Evolutionary conservation across 92 coral and sea anemone species (phyloP).

Genomic region (Chrysogorgia sp.): DNA sequence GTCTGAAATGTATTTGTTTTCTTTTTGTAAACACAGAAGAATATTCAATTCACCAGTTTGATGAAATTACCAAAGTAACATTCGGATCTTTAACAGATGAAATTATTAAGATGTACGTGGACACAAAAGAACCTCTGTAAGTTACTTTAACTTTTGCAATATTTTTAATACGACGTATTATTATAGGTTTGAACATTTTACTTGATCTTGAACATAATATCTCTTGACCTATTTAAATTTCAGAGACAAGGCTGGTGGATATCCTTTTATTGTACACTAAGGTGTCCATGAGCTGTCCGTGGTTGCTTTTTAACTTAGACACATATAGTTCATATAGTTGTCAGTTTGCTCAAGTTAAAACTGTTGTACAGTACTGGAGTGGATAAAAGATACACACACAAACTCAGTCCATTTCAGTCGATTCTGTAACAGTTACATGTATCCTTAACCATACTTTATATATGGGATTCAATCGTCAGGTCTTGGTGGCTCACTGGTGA

Average conservation of each 20-base stretch:
- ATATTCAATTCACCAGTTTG: conserved; percentile 69
- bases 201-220: neutral
- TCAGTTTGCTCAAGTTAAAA: too few relatives aligned
- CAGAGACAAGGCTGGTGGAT: conserved; percentile 98
- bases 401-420: neutral
- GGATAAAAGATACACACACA: neutral
- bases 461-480: conserved; percentile 89
- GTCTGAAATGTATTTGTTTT: neutral
- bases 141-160: conserved; percentile 16
- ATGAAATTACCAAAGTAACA: conserved; percentile 84
- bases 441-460: conserved; percentile 65
- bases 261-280: conserved; percentile 64
- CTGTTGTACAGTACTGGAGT: neutral
- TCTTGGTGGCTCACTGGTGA: conserved; percentile 88
- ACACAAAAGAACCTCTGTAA: conserved; percentile 95
- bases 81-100: conserved; percentile 86
- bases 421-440: neutral
- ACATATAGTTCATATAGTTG: too few relatives aligned
- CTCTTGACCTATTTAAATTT: conserved; percentile 17
- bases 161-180: neutral
- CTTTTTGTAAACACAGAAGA: neutral
- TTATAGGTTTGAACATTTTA: neutral
- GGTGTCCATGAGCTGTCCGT: neutral
- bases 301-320: neutral
- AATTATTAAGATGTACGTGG: conserved; percentile 78